Evolutionary conservation across 2,888 invertebrate species (phyloP).

Genomic region (Ophion costatus): DNA sequence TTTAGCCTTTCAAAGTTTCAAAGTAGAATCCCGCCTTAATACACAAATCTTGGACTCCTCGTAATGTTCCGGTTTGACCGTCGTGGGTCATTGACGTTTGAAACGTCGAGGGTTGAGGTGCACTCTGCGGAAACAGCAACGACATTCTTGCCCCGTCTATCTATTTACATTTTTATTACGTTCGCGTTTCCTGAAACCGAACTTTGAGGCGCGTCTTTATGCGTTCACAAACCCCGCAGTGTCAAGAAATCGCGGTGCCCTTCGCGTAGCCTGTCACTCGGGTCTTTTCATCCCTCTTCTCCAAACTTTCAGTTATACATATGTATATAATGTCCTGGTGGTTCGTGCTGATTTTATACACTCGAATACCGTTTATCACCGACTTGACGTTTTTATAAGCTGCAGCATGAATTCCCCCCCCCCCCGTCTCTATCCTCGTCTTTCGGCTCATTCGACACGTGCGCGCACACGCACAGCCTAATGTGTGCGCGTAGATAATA

Average conservation of each 20-base stretch:
- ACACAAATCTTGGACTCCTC: neutral
- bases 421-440: neutral
- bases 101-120: neutral
- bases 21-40: too few species aligned
- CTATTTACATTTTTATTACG: slow-evolving; percentile 68
- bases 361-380: slow-evolving; percentile 64
- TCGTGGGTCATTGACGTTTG: neutral
- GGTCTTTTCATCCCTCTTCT: neutral
- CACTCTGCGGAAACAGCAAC: neutral
- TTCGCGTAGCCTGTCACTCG: slow-evolving; percentile 16
- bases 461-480: too few species aligned
- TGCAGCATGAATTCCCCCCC: neutral
- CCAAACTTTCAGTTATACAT: neutral
- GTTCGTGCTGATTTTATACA: slow-evolving; percentile 60
- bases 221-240: neutral
- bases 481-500: too few species aligned
- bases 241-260: neutral
- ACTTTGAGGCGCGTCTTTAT: slow-evolving; percentile 39
- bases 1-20: too few species aligned
- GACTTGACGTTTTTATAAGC: slow-evolving; percentile 61
- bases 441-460: neutral
- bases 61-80: slow-evolving; percentile 5
- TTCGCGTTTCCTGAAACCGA: slow-evolving; percentile 63
- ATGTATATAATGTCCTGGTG: neutral
- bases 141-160: slow-evolving; percentile 14